These are phyloP conservation scores for Invenusta paracnida DNA, from an alignment of 2,888 invertebrate genomes.

Conservation along the genomic window DNA sequence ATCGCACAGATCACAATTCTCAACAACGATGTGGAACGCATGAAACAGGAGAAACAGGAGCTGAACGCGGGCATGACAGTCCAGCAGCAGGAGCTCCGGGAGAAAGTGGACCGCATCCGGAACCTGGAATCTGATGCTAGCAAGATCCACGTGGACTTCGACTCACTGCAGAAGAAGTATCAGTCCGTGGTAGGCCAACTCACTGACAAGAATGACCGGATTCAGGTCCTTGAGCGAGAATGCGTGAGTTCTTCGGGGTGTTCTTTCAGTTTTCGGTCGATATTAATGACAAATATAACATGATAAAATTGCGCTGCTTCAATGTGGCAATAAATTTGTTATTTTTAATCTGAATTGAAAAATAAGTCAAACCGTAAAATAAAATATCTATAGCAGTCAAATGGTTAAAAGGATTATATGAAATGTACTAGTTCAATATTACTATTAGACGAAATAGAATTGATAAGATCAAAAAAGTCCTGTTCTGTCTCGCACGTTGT, in stretches of 20 bases:
- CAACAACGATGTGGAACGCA: conserved; percentile 33
- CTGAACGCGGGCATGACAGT: conserved; percentile 31
- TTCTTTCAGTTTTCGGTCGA: no score
- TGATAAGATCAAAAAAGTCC: no score
- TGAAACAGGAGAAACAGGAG: conserved; percentile 39
- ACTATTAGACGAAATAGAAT: no score
- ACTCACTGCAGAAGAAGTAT: conserved; percentile 42
- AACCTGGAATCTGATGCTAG: conserved; percentile 30
- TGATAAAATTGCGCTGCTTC: no score
- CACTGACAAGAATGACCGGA: conserved; percentile 38
- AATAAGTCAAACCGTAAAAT: not conserved
- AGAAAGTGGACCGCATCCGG: conserved; percentile 37
- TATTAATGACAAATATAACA: no score
- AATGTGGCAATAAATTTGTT: no score
- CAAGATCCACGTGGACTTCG: conserved; percentile 37
- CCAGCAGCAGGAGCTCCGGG: conserved; percentile 36
- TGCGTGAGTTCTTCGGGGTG: conserved; percentile 42
- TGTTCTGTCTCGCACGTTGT: no score
- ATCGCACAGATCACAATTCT: conserved; percentile 43
- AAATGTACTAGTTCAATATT: no score
- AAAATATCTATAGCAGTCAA: not conserved
- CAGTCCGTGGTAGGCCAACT: conserved; percentile 37
- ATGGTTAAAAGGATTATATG: not conserved
- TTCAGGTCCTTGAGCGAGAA: conserved; percentile 38
- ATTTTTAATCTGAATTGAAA: no score